Percentiles rank a stretch among this genome's conserved stretches.
Conservation (phyloP, 2,888 invertebrate species). For the Dicranocentrus wangi region DNA sequence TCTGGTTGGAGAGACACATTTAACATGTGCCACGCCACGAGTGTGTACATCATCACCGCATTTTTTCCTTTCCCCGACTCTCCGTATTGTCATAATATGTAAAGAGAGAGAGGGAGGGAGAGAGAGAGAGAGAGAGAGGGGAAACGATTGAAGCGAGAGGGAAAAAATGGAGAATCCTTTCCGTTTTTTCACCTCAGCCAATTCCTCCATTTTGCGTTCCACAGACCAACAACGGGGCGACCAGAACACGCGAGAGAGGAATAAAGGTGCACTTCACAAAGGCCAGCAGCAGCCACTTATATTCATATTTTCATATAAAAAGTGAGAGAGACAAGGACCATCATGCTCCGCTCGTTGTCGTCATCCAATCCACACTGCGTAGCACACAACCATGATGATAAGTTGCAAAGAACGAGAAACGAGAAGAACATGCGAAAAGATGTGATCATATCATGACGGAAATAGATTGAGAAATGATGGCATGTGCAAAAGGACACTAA, state of each 20-base stretch:
- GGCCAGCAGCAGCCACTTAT: no score
- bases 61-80: no score
- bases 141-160: conserved; percentile 15
- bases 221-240: background rate
- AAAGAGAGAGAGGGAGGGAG: background rate
- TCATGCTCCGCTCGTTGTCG: background rate
- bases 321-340: background rate
- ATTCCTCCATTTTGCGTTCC: conserved; percentile 6
- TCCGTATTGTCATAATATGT: background rate
- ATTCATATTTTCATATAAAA: background rate
- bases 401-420: background rate
- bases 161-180: conserved; percentile 22
- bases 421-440: background rate
- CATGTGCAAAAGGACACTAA: conserved; percentile 48
- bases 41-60: conserved; percentile 6
- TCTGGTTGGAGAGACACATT: background rate
- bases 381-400: conserved; percentile 14
- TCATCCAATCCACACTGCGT: conserved; percentile 3
- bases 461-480: conserved; percentile 44
- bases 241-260: background rate
- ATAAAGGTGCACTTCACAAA: no score
- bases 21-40: background rate
- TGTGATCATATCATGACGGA: conserved; percentile 8
- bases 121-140: no score
- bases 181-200: conserved; percentile 14